A percentile compares a stretch with the other conserved stretches of the same genome.
phyloP scores from a whole-genome alignment of 2,888 invertebrate genomes.

The Nemapogon koenigi region DNA sequence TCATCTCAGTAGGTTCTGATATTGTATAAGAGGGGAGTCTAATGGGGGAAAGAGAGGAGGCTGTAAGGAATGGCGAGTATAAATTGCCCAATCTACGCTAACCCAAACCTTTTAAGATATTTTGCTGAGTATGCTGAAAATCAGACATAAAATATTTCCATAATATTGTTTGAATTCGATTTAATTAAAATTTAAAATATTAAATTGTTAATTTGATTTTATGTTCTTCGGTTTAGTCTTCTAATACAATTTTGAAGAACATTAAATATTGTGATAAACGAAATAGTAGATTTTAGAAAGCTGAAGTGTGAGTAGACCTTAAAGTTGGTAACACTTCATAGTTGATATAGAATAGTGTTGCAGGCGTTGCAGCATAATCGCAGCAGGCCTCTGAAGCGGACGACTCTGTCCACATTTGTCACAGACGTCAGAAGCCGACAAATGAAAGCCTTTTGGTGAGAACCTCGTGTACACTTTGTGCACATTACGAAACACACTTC shows the following conservation, averaged over 20 bases:
- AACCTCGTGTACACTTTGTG: conserved; percentile 53
- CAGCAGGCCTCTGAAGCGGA: conserved; percentile 31
- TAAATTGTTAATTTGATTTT: too few species aligned
- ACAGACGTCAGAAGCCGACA: conserved; percentile 61
- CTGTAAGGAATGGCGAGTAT: conserved; percentile 37
- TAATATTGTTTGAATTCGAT: too few species aligned
- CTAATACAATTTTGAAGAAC: too few species aligned
- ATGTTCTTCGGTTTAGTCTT: too few species aligned
- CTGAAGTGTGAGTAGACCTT: too few species aligned
- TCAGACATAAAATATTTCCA: too few species aligned
- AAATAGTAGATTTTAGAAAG: too few species aligned
- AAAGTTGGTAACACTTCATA: too few species aligned
- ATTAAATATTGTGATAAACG: too few species aligned
- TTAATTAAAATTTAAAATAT: too few species aligned
- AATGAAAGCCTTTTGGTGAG: conserved; percentile 53
- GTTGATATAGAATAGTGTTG: too few species aligned
- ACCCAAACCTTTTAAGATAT: conserved; percentile 54
- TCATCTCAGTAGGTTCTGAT: conserved; percentile 21
- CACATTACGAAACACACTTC: conserved; percentile 58
- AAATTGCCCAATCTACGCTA: conserved; percentile 62
- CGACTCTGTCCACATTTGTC: conserved; percentile 62
- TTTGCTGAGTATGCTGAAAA: conserved; percentile 24
- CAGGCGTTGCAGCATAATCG: too few species aligned
- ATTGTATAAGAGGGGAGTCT: conserved; percentile 24
- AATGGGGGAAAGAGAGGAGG: neutral